Evolutionary conservation across 2,888 invertebrate genomes (phyloP).

Genomic region (Luperina testacea): DNA sequence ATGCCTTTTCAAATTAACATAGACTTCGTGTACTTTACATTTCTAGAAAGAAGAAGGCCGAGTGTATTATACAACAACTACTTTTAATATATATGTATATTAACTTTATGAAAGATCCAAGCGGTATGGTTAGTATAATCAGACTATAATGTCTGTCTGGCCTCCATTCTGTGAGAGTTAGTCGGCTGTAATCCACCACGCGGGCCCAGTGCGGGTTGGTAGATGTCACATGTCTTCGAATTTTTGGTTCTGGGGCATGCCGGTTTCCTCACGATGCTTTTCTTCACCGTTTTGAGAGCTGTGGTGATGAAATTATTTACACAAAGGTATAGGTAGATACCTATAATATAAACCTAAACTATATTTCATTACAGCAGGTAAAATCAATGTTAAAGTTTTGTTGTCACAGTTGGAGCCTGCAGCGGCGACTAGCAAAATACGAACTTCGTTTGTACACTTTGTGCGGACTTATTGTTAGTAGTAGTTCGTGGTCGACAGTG

Average conservation of each 20-base stretch:
- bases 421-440: slow-evolving; percentile 7
- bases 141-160: not conserved
- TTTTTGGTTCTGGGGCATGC: too few relatives aligned
- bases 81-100: not conserved
- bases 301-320: not conserved
- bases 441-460: not conserved
- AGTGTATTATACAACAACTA: not conserved
- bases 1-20: not conserved
- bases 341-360: not conserved
- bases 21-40: not conserved
- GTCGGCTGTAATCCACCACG: not conserved
- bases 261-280: not conserved
- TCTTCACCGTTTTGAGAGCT: not conserved
- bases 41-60: not conserved
- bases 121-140: not conserved
- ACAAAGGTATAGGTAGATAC: not conserved
- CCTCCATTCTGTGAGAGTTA: too few relatives aligned
- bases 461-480: not conserved
- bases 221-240: not conserved
- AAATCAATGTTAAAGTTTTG: slow-evolving; percentile 7
- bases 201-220: not conserved
- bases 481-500: not conserved
- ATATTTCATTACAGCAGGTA: not conserved
- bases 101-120: slow-evolving; percentile 26
- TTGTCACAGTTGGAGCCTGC: not conserved